Evolutionary conservation across 2,888 invertebrate genomes (phyloP).

Genomic region (Heterodera filipjevi): DNA sequence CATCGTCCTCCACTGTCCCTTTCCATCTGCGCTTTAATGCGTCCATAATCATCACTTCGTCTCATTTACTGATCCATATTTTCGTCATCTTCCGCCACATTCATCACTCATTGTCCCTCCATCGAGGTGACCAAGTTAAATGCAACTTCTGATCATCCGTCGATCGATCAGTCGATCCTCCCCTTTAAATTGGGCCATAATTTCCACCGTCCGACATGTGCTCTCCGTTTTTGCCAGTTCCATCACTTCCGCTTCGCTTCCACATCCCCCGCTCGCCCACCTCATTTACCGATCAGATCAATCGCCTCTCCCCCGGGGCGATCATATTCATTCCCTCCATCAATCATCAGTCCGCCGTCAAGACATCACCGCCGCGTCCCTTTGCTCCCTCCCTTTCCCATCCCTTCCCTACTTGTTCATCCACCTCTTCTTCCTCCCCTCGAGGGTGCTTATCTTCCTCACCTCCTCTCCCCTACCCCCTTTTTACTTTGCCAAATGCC

Average conservation of each 20-base stretch:
- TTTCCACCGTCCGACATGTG: not conserved
- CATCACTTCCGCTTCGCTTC: too few relatives aligned
- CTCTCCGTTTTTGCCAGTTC: not conserved
- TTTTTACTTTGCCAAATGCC: not conserved
- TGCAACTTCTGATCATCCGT: not conserved
- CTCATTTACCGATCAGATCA: constrained; percentile 6
- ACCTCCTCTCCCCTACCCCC: not conserved
- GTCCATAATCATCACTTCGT: not conserved
- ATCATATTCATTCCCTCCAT: constrained; percentile 8
- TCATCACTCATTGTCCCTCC: not conserved
- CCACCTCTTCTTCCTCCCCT: constrained; percentile 2
- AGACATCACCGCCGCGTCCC: not conserved
- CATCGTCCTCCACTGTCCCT: not conserved
- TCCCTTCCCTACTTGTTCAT: not conserved
- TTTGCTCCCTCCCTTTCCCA: not conserved
- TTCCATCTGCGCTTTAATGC: constrained; percentile 5
- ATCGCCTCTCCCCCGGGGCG: not conserved
- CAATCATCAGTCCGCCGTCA: not conserved
- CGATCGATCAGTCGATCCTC: not conserved
- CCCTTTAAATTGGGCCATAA: not conserved
- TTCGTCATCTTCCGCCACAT: not conserved
- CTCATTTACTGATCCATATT: not conserved
- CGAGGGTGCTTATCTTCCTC: constrained; percentile 9
- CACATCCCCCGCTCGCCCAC: not conserved
- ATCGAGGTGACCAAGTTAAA: not conserved